These are phyloP conservation scores for Hyposmocoma kahamanoa DNA, from an alignment of 1,140 invertebrate genomes.

Conservation along the genomic window DNA sequence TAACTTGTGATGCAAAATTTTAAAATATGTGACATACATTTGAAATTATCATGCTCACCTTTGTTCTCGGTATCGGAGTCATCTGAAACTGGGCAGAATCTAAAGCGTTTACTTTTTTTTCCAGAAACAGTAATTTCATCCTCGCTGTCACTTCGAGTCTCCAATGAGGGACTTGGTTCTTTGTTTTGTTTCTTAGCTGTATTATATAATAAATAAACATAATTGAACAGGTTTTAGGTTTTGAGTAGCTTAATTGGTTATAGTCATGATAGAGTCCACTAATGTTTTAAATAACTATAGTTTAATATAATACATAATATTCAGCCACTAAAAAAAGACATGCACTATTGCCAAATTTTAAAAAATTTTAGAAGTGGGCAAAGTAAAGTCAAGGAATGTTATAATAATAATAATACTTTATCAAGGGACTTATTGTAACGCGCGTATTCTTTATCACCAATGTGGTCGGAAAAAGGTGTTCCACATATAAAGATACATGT, in stretches of 20 bases:
- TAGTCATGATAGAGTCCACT: background rate
- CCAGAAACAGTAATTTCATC: slow-evolving; percentile 41
- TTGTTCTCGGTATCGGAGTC: slow-evolving; percentile 72
- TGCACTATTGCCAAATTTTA: background rate
- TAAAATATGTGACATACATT: slow-evolving; percentile 19
- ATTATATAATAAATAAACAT: slow-evolving; percentile 4
- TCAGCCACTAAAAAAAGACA: background rate
- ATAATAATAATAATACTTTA: no score
- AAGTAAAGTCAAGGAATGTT: no score
- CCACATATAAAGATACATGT: no score
- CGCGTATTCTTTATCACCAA: no score
- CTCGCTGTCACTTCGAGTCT: slow-evolving; percentile 44
- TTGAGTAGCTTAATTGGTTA: background rate
- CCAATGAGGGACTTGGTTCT: slow-evolving; percentile 29
- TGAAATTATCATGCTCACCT: slow-evolving; percentile 31
- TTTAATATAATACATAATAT: background rate
- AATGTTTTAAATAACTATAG: background rate
- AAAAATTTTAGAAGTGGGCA: no score
- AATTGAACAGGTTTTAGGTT: background rate
- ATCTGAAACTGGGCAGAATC: slow-evolving; percentile 66
- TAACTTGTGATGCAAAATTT: slow-evolving; percentile 8
- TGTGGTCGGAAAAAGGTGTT: no score
- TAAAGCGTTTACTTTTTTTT: slow-evolving; percentile 59
- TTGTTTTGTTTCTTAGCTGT: slow-evolving; percentile 53
- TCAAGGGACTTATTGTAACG: no score